Base-by-base conservation (phyloP, 1,140 invertebrate genomes). In the Forficula auricularia region DNA sequence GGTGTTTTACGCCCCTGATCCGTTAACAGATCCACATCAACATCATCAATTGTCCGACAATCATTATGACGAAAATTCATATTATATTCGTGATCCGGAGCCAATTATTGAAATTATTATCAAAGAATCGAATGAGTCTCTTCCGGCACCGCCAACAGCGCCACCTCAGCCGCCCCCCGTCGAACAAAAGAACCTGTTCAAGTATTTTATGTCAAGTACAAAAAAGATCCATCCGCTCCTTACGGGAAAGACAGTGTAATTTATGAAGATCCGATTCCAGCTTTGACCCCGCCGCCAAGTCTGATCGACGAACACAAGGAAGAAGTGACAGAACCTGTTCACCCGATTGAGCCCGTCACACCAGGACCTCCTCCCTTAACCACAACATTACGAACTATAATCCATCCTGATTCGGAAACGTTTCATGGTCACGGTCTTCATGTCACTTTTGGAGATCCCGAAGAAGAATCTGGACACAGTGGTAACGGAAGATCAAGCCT, bases 101-200 rank as follows among this genome's bases (percentile, higher is more conserved):
- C 84, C 84, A 10, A 88, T 88, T 36, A 88, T 88, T 45, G 84
- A 88, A 61, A 88, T 87, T 47, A 88, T 88, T 41, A 86, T 88
- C 38, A 85, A 85, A 54, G 84, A 88, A 59, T 84, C 82, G 0
- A 87, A 88, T 55, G 79, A 84, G 49, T 71, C 78, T 0, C 55
- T 85, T 3, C 78, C 82, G 0, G 66, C 75, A 3, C 71, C 74
- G n/a, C 73, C 69, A 0, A 64, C 31, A 3, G 49, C 45, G 2
- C 50, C 50, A 4, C 51, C 55, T 4, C 56, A 56, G 0, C 59
- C 67, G 4, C 62, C 67, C 2, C 56, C 67, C 62, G 68, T 1
- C 57, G 60, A 14, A 41, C 68, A 63, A 82, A 82, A 54, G 79
- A 84, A 55, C 81, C 83, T 10, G 79, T 88, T 36, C 82, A 88